Conservation (phyloP, 2,888 invertebrate species). For the Tolmerus cingulatus region DNA sequence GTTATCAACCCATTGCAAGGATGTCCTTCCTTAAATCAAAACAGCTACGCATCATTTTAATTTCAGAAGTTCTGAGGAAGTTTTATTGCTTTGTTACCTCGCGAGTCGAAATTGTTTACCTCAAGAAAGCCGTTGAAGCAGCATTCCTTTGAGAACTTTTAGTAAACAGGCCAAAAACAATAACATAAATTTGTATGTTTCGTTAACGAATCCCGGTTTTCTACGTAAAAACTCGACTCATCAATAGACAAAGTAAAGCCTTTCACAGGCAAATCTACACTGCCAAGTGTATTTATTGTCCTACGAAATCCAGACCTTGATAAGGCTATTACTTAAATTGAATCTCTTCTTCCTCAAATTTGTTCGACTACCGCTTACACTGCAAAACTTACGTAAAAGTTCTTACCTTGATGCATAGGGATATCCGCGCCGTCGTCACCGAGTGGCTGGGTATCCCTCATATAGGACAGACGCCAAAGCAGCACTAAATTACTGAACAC, state of each 20-base stretch:
- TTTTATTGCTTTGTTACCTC: neutral
- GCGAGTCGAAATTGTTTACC: neutral
- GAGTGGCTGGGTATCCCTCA: slow-evolving; percentile 36
- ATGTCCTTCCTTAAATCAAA: neutral
- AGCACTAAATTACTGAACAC: slow-evolving; percentile 47
- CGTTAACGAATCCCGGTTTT: neutral
- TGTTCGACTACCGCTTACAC: neutral
- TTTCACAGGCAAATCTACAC: neutral
- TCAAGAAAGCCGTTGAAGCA: neutral
- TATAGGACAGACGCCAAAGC: slow-evolving; percentile 44
- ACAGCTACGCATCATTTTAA: neutral
- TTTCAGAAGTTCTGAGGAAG: neutral
- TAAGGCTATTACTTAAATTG: slow-evolving; percentile 46
- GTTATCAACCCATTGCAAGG: neutral
- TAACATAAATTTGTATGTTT: slow-evolving; percentile 23
- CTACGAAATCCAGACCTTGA: neutral
- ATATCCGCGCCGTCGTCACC: neutral
- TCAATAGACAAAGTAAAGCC: slow-evolving; percentile 19
- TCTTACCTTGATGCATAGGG: slow-evolving; percentile 44
- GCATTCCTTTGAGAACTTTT: neutral
- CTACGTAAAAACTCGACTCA: slow-evolving; percentile 22
- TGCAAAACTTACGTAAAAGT: slow-evolving; percentile 26
- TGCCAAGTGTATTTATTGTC: neutral
- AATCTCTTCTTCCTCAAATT: slow-evolving; percentile 13
- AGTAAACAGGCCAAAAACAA: slow-evolving; percentile 22